Percentiles rank a stretch among this genome's conserved stretches.
These are phyloP conservation scores for Lasioglossum villosulum DNA, from an alignment of 2,888 invertebrate genomes.

Conservation along the genomic window DNA sequence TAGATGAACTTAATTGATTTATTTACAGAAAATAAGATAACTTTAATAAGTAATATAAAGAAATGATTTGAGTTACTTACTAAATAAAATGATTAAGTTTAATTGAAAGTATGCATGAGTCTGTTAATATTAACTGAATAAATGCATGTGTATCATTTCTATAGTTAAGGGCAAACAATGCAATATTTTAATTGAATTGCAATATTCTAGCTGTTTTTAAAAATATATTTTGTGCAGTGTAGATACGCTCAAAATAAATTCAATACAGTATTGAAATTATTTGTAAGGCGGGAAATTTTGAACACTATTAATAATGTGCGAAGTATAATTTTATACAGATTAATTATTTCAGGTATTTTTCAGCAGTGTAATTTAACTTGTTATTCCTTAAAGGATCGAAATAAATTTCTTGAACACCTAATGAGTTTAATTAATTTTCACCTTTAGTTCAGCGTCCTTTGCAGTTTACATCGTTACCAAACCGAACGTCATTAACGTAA, in stretches of 20 bases:
- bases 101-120: not conserved
- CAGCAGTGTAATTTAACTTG: constrained; percentile 30
- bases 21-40: not conserved
- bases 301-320: not conserved
- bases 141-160: not conserved
- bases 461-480: not conserved
- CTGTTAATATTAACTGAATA: not conserved
- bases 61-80: not conserved
- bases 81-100: not conserved
- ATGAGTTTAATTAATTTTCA: constrained; percentile 1
- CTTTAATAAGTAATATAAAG: not conserved
- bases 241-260: not conserved
- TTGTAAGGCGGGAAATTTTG: not conserved
- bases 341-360: constrained; percentile 34
- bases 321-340: not conserved
- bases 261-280: not conserved
- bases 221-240: not conserved
- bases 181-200: not conserved
- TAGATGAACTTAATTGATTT: not conserved
- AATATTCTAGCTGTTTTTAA: not conserved
- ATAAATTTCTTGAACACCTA: constrained; percentile 30
- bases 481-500: not conserved
- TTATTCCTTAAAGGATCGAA: not conserved
- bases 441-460: not conserved
- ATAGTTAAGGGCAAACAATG: not conserved